These are phyloP conservation scores for Forbesichthys papilliferus DNA, from an alignment of 2,113 vertebrate genomes.

Conservation along the genomic window DNA sequence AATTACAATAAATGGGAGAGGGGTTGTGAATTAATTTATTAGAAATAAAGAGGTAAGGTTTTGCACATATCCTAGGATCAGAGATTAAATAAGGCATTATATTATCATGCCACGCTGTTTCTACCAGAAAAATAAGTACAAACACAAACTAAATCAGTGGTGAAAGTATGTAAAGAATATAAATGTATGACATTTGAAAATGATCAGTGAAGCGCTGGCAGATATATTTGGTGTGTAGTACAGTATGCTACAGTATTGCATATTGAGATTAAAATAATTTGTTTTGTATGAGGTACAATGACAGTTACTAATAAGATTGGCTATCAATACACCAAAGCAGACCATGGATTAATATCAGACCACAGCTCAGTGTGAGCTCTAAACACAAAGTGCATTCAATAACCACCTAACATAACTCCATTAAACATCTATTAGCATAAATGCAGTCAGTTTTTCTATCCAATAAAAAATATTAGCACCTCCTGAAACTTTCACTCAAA, in stretches of 20 bases:
- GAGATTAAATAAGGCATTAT: constrained; percentile 24
- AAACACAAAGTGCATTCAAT: constrained; percentile 54
- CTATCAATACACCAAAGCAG: constrained; percentile 12
- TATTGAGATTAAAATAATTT: constrained; percentile 35
- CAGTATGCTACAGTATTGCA: constrained; percentile 47
- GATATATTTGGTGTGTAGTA: constrained; percentile 49
- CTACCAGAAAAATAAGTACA: constrained; percentile 31
- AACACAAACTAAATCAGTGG: constrained; percentile 57
- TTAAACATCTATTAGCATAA: constrained; percentile 25
- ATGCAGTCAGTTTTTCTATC: constrained; percentile 32
- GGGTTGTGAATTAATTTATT: constrained; percentile 45
- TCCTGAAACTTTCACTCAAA: constrained; percentile 36
- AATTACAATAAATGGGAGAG: no score
- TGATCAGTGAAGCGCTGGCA: constrained; percentile 30
- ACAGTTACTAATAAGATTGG: constrained; percentile 24
- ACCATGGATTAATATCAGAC: constrained; percentile 18
- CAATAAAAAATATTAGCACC: constrained; percentile 28
- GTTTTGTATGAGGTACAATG: constrained; percentile 22
- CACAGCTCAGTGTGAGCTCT: constrained; percentile 28
- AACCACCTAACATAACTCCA: constrained; percentile 18
- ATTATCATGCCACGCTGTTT: constrained; percentile 25
- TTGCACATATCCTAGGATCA: constrained; percentile 49
- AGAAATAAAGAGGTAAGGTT: constrained; percentile 70
- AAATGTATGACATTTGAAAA: constrained; percentile 24
- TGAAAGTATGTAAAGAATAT: constrained; percentile 26